Base-by-base conservation (phyloP, 92 coral and sea anemone species). In the Actinernus sp. region DNA sequence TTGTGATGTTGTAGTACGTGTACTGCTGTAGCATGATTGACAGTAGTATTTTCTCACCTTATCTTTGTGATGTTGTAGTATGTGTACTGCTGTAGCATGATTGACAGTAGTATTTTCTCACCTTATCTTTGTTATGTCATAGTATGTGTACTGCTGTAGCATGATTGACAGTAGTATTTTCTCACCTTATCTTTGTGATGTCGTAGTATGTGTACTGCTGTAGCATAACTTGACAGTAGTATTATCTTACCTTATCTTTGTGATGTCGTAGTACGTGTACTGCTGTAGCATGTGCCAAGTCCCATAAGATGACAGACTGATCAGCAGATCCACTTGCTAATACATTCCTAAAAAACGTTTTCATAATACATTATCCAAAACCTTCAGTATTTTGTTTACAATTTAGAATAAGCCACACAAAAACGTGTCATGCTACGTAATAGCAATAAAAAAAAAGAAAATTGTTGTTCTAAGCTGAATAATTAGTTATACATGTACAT, bases 311-410 rank as follows among this genome's bases (percentile, higher is more conserved):
- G 31, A 90, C 98, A 11, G 85, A 69, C 21, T 65, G 60, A 51
- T 94, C 98, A 20, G 97, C 97, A 16, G 98, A 94, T 27, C 87
- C 98, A 68, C 98, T 94, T 36, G 94, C 92, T 41, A 94, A 62
- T 31, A 91, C 88, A 60, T 91, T 91, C 58, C 97, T 91, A 72
- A 14, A 65, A 37, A 29, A 24, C 41, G n/a, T n/a, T n/a, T n/a
- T n/a, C n/a, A n/a, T n/a, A n/a, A n/a, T n/a, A n/a, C n/a, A n/a
- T n/a, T n/a, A n/a, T n/a, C n/a, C n/a, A n/a, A n/a, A n/a, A n/a
- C n/a, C n/a, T n/a, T n/a, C n/a, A n/a, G n/a, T n/a, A n/a, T n/a
- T n/a, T n/a, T n/a, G n/a, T n/a, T n/a, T n/a, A n/a, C n/a, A n/a
- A n/a, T n/a, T n/a, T n/a, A n/a, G n/a, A n/a, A n/a, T n/a, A n/a